A percentile compares a stretch with the other conserved stretches of the same genome.
Conservation (phyloP, 2,113 vertebrate genomes). For the Hyla sarda region DNA sequence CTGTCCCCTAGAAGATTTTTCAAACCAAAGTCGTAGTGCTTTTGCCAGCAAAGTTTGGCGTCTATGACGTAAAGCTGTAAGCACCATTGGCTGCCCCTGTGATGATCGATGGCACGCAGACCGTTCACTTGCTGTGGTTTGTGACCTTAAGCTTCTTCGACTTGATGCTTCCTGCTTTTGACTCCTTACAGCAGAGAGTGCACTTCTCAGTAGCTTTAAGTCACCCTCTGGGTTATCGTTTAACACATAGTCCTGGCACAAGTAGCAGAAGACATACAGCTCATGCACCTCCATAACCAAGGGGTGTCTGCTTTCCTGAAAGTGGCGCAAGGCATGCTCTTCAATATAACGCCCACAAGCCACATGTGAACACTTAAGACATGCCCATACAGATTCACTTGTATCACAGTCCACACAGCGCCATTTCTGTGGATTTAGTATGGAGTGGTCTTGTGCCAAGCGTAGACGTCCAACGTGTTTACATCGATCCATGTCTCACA, state of each 20-base stretch:
- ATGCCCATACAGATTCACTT: constrained; percentile 95
- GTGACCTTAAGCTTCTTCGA: constrained; percentile 86
- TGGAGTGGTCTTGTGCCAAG: constrained; percentile 95
- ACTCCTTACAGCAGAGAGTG: constrained; percentile 81
- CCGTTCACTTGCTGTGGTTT: constrained; percentile 70
- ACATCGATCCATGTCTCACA: constrained; percentile 94
- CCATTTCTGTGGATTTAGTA: constrained; percentile 98
- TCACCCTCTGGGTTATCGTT: constrained; percentile 97
- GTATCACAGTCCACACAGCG: constrained; percentile 90
- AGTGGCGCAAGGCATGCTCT: constrained; percentile 92
- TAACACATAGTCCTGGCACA: constrained; percentile 94
- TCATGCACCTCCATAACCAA: constrained; percentile 96
- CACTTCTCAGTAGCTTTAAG: constrained; percentile 90
- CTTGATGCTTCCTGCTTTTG: constrained; percentile 71
- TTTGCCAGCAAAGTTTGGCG: constrained; percentile 85
- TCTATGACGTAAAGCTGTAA: constrained; percentile 87
- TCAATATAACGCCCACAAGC: constrained; percentile 94
- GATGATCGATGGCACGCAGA: constrained; percentile 68
- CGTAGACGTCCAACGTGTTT: constrained; percentile 96
- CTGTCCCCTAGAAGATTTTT: constrained; percentile 78
- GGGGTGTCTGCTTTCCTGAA: constrained; percentile 87
- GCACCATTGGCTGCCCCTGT: constrained; percentile 83
- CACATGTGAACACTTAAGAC: constrained; percentile 97
- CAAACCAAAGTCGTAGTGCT: constrained; percentile 80
- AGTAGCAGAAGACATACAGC: constrained; percentile 95